Conservation (phyloP, 2,797 vertebrate species). For the Delichon dasypus region DNA sequence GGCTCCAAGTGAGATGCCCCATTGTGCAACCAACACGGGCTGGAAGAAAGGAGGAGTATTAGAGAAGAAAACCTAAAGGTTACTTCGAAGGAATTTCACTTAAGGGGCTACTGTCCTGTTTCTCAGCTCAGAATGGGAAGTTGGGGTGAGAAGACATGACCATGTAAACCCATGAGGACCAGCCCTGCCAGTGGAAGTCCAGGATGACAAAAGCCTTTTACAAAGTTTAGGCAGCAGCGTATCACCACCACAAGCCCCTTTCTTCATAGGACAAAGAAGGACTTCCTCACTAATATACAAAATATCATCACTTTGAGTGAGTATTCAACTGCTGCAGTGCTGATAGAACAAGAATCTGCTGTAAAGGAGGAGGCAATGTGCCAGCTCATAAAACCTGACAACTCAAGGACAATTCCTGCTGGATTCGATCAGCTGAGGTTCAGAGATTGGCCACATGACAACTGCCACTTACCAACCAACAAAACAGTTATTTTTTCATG, state of each 20-base stretch:
- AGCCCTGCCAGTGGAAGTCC: neutral
- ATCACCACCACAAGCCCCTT: neutral
- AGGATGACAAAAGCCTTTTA: neutral
- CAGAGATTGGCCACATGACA: neutral
- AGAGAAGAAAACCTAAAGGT: neutral
- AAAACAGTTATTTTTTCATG: neutral
- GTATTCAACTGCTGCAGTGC: neutral
- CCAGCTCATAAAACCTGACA: constrained; percentile 22
- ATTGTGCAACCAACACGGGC: neutral
- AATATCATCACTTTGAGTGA: neutral
- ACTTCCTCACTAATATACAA: neutral
- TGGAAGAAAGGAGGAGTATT: neutral
- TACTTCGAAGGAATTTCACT: neutral
- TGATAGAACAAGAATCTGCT: neutral
- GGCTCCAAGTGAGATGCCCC: neutral
- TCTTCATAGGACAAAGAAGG: neutral
- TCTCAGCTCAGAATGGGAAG: neutral
- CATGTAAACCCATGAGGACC: neutral
- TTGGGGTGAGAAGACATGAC: neutral
- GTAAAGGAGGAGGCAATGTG: neutral
- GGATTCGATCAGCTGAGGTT: constrained; percentile 18
- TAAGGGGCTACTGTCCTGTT: neutral
- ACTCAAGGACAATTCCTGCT: constrained; percentile 36
- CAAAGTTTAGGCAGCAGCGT: neutral
- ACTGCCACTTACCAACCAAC: neutral